Conservation (phyloP, 2,797 vertebrate species). For the Aplochiton taeniatus region DNA sequence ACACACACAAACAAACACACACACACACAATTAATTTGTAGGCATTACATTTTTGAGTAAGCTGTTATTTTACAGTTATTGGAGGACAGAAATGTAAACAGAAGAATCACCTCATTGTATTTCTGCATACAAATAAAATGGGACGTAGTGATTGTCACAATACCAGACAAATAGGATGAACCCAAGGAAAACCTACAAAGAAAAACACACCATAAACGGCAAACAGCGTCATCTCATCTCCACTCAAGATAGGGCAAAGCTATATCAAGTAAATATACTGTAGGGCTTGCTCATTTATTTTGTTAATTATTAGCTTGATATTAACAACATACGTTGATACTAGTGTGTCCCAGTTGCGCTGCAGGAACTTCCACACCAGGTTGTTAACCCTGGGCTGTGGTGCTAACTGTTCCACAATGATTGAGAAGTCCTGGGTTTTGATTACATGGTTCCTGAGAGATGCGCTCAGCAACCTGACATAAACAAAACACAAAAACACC, state of each 20-base stretch:
- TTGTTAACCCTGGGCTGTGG: not conserved
- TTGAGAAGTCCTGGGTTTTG: slow-evolving; percentile 18
- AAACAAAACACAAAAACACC: not conserved
- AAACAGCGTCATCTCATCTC: not conserved
- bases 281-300: too few relatives aligned
- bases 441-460: slow-evolving; percentile 18
- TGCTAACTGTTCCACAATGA: slow-evolving; percentile 19
- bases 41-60: too few relatives aligned
- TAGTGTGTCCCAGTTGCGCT: slow-evolving; percentile 22
- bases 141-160: slow-evolving; percentile 21
- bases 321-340: slow-evolving; percentile 2
- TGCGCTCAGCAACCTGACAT: slow-evolving; percentile 19
- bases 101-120: slow-evolving; percentile 25
- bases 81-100: not conserved
- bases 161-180: slow-evolving; percentile 20
- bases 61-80: too few relatives aligned
- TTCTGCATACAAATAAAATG: slow-evolving; percentile 23
- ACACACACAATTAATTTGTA: not conserved
- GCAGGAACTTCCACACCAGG: slow-evolving; percentile 23
- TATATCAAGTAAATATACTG: not conserved
- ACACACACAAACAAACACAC: not conserved
- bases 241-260: not conserved
- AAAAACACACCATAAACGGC: not conserved
- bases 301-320: not conserved
- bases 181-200: slow-evolving; percentile 29